Evolutionary conservation across 2,888 invertebrate species (phyloP), one percentile per base, ranked within the genome.

Genomic region (Lasioglossum vierecki): DNA sequence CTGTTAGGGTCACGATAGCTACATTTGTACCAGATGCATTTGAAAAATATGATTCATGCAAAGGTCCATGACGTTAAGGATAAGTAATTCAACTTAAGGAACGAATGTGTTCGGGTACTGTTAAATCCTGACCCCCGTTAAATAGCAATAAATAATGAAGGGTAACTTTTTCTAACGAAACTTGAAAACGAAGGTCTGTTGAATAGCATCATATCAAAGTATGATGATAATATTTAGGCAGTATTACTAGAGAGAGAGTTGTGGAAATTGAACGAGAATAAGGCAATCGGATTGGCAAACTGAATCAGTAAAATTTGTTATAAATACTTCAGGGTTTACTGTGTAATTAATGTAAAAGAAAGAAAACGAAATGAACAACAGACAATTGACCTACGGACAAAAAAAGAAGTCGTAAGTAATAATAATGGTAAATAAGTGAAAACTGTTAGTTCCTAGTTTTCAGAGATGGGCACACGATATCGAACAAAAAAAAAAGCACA

Each of bases 381-480:
- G 77, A 80, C 53, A 85, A 87, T 82, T 89, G 78, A 86, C 74
- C 74, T 80, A 76, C 57, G 57, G 11, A 82, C 11, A 73, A 3
- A 35, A 35, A 35, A 35, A 35, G 35, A 35, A 35, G 35, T 85
- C 11, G 11, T 11, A 89, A 86, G 78, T 75, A 68, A 68, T 84
- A 83, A 68, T 84, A 84, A 86, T 80, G 79, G 66, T 85, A 85
- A 88, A 89, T 89, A 90, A 89, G 86, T 90, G 84, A 89, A 89
- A 90, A 89, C 88, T 88, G 86, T 90, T 91, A 92, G 92, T 92
- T 94, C 91, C 92, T 93, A 91, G 91, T 90, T 91, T 90, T 90
- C 88, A 82, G 80, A 90, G 89, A 92, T 92, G 90, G 92, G 92
- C 91, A 92, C 88, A 91, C 89, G 83, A 91, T 83, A 91, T 83